These are phyloP conservation scores for Melozone crissalis DNA, from an alignment of 2,113 vertebrate genomes.

Conservation along the genomic window DNA sequence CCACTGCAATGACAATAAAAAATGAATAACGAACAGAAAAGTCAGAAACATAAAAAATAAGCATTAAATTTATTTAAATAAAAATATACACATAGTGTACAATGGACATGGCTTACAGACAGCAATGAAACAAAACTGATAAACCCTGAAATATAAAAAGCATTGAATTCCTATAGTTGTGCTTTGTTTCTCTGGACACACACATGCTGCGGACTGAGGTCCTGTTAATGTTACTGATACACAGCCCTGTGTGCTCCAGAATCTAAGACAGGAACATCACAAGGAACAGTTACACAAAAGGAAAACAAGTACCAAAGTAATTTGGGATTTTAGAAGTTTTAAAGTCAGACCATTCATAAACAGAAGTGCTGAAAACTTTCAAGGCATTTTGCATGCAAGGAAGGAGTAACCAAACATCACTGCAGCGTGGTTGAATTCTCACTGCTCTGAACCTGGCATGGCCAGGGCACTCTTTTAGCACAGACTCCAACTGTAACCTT, in stretches of 20 bases:
- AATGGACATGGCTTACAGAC: slow-evolving; percentile 76
- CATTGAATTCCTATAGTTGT: slow-evolving; percentile 10
- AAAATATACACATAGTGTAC: slow-evolving; percentile 80
- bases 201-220: background rate
- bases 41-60: slow-evolving; percentile 79
- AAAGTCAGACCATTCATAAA: background rate
- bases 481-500: background rate
- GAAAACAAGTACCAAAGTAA: slow-evolving; percentile 19
- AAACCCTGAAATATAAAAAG: slow-evolving; percentile 35
- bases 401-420: background rate
- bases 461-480: background rate
- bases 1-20: slow-evolving; percentile 48
- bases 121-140: slow-evolving; percentile 64
- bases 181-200: slow-evolving; percentile 19
- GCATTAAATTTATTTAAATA: slow-evolving; percentile 82
- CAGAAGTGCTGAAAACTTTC: background rate
- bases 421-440: background rate
- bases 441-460: background rate
- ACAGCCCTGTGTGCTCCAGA: background rate
- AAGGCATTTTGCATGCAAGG: background rate
- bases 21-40: slow-evolving; percentile 55
- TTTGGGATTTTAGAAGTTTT: background rate
- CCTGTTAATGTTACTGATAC: background rate
- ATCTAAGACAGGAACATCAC: background rate
- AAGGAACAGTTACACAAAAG: slow-evolving; percentile 26